These are phyloP conservation scores for Calephelis virginiensis DNA, from an alignment of 1,140 invertebrate species.

Conservation along the genomic window DNA sequence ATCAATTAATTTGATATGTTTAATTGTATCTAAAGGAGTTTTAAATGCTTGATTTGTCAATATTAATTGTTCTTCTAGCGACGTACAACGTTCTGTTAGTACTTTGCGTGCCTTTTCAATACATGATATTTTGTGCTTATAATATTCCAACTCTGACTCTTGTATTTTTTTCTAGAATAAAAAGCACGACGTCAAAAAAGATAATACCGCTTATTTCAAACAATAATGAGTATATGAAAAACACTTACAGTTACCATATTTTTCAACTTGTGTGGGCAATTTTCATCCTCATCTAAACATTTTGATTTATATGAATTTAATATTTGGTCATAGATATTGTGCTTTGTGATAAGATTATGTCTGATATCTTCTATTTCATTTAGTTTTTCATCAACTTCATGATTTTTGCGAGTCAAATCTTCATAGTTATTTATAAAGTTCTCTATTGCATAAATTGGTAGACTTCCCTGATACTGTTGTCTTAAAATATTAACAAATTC, in stretches of 20 bases:
- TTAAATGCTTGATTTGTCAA: slow-evolving; percentile 55
- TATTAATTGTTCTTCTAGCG: slow-evolving; percentile 54
- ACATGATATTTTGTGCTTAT: slow-evolving; percentile 48
- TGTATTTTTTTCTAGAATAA: slow-evolving; percentile 47
- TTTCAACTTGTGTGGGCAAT: slow-evolving; percentile 60
- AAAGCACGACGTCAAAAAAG: neutral
- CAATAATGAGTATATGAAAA: neutral
- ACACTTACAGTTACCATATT: slow-evolving; percentile 52
- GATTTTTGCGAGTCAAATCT: slow-evolving; percentile 49
- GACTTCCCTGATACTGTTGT: slow-evolving; percentile 65
- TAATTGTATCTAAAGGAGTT: slow-evolving; percentile 22
- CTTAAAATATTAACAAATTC: slow-evolving; percentile 57
- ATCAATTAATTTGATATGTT: neutral
- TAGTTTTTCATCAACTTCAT: slow-evolving; percentile 50
- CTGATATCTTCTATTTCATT: slow-evolving; percentile 59
- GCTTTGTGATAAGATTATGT: slow-evolving; percentile 54
- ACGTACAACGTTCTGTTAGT: slow-evolving; percentile 49
- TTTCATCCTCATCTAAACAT: slow-evolving; percentile 47
- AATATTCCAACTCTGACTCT: slow-evolving; percentile 49
- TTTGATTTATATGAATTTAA: slow-evolving; percentile 50
- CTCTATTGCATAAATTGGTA: slow-evolving; percentile 62
- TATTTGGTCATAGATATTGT: slow-evolving; percentile 60
- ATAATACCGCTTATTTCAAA: neutral
- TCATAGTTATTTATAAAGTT: slow-evolving; percentile 53
- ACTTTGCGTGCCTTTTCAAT: slow-evolving; percentile 47